A percentile compares a stretch with the other conserved stretches of the same genome.
These are phyloP conservation scores for Dioctria rufipes DNA, from an alignment of 2,888 invertebrate genomes.

Conservation along the genomic window DNA sequence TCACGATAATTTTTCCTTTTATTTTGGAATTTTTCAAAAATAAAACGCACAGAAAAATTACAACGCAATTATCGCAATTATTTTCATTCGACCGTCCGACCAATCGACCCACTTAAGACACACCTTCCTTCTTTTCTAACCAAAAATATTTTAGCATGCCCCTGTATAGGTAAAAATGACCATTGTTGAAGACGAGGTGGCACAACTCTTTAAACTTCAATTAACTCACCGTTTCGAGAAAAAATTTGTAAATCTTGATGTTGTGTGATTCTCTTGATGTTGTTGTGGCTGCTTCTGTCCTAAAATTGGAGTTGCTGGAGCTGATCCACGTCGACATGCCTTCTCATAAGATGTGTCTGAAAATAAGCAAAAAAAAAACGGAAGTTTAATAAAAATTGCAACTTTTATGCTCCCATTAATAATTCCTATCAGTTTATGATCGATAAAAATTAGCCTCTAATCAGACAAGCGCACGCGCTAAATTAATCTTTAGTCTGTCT, in stretches of 20 bases:
- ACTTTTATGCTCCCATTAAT: not conserved
- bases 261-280: constrained; percentile 76
- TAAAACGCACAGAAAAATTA: constrained; percentile 13
- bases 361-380: constrained; percentile 65
- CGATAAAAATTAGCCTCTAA: not conserved
- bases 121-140: no score
- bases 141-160: no score
- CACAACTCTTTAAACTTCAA: not conserved
- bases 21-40: no score
- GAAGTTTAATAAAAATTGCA: not conserved
- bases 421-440: no score
- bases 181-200: no score
- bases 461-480: not conserved
- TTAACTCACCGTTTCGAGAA: constrained; percentile 72
- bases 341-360: constrained; percentile 93
- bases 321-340: constrained; percentile 87
- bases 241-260: constrained; percentile 86
- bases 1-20: no score
- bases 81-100: not conserved
- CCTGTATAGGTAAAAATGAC: no score
- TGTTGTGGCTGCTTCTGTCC: constrained; percentile 73
- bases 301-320: constrained; percentile 87
- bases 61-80: constrained; percentile 6
- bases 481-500: no score
- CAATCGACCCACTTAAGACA: no score